These are phyloP conservation scores for Machimus rusticus DNA, from an alignment of 2,888 invertebrate species.

Conservation along the genomic window DNA sequence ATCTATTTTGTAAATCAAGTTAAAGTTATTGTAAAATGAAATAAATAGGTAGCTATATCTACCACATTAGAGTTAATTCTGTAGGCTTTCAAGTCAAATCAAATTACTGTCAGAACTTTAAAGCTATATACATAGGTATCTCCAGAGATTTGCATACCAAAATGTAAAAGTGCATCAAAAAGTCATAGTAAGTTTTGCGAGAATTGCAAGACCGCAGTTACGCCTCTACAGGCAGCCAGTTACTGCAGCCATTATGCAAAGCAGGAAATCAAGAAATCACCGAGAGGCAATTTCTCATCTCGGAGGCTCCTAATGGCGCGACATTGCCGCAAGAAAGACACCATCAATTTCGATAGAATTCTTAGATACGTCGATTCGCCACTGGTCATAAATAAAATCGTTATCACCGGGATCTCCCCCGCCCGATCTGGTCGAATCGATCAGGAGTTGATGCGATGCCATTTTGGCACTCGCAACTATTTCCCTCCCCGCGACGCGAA, in stretches of 20 bases:
- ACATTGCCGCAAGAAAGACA: background rate
- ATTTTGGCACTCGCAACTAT: constrained; percentile 29
- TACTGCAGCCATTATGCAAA: constrained; percentile 14
- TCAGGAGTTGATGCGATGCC: constrained; percentile 16
- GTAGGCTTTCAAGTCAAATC: too few species aligned
- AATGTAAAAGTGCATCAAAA: background rate
- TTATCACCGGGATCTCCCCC: background rate
- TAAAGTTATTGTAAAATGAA: too few species aligned
- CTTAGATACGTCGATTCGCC: background rate
- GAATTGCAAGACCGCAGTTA: background rate
- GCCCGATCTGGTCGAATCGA: constrained; percentile 24
- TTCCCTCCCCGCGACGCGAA: background rate
- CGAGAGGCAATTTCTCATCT: background rate
- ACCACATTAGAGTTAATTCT: too few species aligned
- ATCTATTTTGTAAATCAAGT: too few species aligned
- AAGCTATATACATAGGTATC: too few species aligned
- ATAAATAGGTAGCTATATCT: too few species aligned
- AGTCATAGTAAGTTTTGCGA: background rate
- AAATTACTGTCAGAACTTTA: too few species aligned
- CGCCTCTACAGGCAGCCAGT: background rate
- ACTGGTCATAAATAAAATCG: constrained; percentile 1
- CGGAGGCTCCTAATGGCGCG: constrained; percentile 1
- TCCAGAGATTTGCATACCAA: background rate
- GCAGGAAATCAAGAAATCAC: background rate
- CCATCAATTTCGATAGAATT: constrained; percentile 6